Evolutionary conservation across 1,140 invertebrate genomes (phyloP).

Genomic region (Reticulitermes speratus): DNA sequence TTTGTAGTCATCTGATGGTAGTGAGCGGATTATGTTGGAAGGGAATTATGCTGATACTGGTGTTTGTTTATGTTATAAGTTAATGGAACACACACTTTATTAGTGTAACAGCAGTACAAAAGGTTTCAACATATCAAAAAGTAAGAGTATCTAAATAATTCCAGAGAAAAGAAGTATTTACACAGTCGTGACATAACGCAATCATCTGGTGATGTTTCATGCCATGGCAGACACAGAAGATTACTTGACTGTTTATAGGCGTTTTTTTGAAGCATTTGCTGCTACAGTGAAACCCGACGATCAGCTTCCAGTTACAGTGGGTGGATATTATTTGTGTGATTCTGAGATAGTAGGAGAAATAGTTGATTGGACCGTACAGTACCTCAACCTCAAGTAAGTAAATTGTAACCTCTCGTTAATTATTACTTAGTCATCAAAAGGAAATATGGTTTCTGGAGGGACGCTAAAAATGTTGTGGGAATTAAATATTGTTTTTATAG

Average conservation of each 20-base stretch:
- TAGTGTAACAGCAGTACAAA: background rate
- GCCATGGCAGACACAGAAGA: slow-evolving; percentile 43
- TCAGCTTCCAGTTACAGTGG: slow-evolving; percentile 70
- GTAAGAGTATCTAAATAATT: background rate
- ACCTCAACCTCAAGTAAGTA: slow-evolving; percentile 73
- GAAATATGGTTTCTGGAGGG: background rate
- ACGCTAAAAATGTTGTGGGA: too few species aligned
- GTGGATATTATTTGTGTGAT: slow-evolving; percentile 64
- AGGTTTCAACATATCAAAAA: background rate
- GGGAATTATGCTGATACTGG: too few species aligned
- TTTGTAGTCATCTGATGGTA: slow-evolving; percentile 22
- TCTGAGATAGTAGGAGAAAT: slow-evolving; percentile 72
- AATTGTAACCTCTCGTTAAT: slow-evolving; percentile 22
- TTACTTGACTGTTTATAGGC: slow-evolving; percentile 64
- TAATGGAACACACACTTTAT: background rate
- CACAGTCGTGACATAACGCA: background rate
- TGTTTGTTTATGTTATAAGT: background rate
- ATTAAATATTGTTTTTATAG: too few species aligned
- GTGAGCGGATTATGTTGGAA: background rate
- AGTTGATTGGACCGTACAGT: slow-evolving; percentile 73
- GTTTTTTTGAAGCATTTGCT: slow-evolving; percentile 69
- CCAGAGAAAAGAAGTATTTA: too few species aligned
- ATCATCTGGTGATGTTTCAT: background rate
- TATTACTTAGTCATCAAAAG: background rate
- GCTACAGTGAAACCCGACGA: slow-evolving; percentile 65